Evolutionary conservation across 2,888 invertebrate species (phyloP), one percentile per base, ranked within the genome.

Genomic region (Teleogryllus oceanicus): DNA sequence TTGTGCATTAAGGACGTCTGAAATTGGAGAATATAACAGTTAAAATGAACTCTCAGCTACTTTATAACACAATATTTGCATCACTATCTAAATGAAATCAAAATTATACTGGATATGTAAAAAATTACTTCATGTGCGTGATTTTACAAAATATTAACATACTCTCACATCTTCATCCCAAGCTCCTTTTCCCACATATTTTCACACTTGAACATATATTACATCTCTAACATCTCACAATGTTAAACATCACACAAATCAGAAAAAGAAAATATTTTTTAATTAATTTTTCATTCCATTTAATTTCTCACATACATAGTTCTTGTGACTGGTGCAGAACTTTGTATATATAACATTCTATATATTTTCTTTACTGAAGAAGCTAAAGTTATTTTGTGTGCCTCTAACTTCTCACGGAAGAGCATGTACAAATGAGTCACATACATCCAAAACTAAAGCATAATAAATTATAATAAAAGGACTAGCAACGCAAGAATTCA

Each of bases 51-150:
- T 62, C n/a, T 62, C n/a, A 62, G 13, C 62, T 62, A 62, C 62
- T 62, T 62, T 62, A 62, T 62, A 62, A 62, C 62, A 62, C 37
- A 62, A 62, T 62, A 62, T 18, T 62, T 62, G 62, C 62, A 62
- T 62, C 62, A 62, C 62, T 62, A 62, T n/a, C 62, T 62, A 62
- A 18, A 62, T 16, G 62, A 62, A 62, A 62, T 62, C n/a, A 62
- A 62, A 62, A 62, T 62, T 18, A 62, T 62, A 62, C n/a, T 62
- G 62, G 62, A 62, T 62, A 62, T 62, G 62, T 62, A 62, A 62
- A 62, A 62, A 62, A 62, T 62, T 62, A 62, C 62, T 62, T 62
- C n/a, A 62, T 62, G 62, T 62, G 62, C 62, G 62, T 62, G 62
- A 62, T 62, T 62, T 62, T 62, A 62, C 62, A 62, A 62, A 62